phyloP scores from a whole-genome alignment of 2,113 vertebrate species.

The Tachysurus fulvidraco region DNA sequence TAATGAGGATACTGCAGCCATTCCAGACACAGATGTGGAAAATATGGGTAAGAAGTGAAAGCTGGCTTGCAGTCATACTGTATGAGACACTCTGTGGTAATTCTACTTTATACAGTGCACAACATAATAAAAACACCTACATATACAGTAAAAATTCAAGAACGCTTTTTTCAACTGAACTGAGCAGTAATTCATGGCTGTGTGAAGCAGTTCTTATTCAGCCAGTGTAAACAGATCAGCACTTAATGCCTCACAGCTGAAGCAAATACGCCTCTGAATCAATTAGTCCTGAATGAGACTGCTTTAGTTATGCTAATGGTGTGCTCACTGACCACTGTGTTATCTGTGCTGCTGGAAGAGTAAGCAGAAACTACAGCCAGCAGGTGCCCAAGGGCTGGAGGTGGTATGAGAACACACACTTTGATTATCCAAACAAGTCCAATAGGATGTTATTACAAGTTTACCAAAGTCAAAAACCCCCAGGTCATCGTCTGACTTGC shows the following conservation, averaged over 20 bases:
- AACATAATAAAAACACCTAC: neutral
- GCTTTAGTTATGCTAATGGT: slow-evolving; percentile 53
- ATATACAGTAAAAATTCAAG: slow-evolving; percentile 21
- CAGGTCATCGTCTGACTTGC: slow-evolving; percentile 3
- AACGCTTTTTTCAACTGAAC: neutral
- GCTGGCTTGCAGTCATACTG: neutral
- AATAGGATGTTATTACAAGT: slow-evolving; percentile 20
- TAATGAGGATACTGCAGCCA: neutral
- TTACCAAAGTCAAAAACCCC: slow-evolving; percentile 18
- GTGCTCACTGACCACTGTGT: slow-evolving; percentile 48
- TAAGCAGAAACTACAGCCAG: slow-evolving; percentile 34
- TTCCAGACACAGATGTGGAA: neutral
- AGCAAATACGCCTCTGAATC: slow-evolving; percentile 53
- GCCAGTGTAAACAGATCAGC: slow-evolving; percentile 56
- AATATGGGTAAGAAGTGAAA: neutral
- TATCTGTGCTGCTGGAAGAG: slow-evolving; percentile 47
- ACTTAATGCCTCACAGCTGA: slow-evolving; percentile 49
- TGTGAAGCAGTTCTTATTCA: slow-evolving; percentile 42
- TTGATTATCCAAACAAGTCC: slow-evolving; percentile 20
- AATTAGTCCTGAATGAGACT: slow-evolving; percentile 53
- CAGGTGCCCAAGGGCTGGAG: slow-evolving; percentile 39
- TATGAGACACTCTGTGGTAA: neutral
- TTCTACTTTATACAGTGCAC: neutral
- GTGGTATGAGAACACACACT: slow-evolving; percentile 25
- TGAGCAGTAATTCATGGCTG: slow-evolving; percentile 28